These are phyloP conservation scores for Eueremaeus valkanovi DNA, from an alignment of 2,888 invertebrate species.

Conservation along the genomic window DNA sequence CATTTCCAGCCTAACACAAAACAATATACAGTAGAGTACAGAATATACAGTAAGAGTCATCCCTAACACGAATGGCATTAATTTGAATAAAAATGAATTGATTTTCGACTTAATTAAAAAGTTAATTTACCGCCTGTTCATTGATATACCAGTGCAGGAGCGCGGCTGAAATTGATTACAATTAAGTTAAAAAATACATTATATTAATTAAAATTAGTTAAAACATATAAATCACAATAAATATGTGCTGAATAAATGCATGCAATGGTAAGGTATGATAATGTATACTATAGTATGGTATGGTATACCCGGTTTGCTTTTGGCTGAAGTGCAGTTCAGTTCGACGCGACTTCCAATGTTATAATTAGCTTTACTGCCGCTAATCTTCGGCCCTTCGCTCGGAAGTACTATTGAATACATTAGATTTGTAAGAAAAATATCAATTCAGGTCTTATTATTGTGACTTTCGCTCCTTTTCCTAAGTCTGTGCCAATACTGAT, in stretches of 20 bases:
- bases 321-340: constrained; percentile 70
- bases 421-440: neutral
- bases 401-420: constrained; percentile 44
- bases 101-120: neutral
- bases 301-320: constrained; percentile 60
- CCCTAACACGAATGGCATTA: neutral
- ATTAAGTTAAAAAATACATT: neutral
- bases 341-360: constrained; percentile 65
- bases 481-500: neutral
- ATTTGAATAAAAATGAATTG: neutral
- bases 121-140: constrained; percentile 62
- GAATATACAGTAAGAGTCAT: no score
- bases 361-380: constrained; percentile 65
- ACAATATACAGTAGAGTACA: neutral
- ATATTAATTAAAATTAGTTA: neutral
- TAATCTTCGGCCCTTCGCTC: constrained; percentile 70
- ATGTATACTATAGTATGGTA: no score
- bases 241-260: neutral
- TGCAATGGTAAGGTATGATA: no score
- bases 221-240: neutral
- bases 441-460: constrained; percentile 14
- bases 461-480: neutral
- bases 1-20: constrained; percentile 43
- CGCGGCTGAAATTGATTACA: constrained; percentile 56
- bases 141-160: constrained; percentile 75